Evolutionary conservation across 2,888 invertebrate genomes (phyloP), one percentile per base, ranked within the genome.

Genomic region (Adelognathus sp.): DNA sequence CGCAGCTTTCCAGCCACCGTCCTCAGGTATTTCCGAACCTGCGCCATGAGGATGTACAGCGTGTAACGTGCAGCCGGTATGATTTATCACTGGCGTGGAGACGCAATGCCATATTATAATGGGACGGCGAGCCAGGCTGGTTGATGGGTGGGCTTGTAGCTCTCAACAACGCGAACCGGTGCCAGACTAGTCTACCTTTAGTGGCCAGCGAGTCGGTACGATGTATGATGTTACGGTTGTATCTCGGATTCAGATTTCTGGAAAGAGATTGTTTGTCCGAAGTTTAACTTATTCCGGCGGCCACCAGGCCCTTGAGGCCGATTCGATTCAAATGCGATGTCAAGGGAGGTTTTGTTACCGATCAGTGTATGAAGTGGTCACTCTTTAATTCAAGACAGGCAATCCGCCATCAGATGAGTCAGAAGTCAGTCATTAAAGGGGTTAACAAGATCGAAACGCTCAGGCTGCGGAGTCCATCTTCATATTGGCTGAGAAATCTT

Each of bases 71-170:
- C 58, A 66, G 52, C 58, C 66, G 41, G 58, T 73, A 75, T 84
- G 82, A 86, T 86, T 85, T 85, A 85, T 83, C 50, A 74, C 79
- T 41, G 63, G 69, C 46, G 76, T 63, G 61, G 46, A 64, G 69
- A 41, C 50, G 44, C 66, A 74, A 18, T 67, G 54, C 60, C 75
- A 74, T 67, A 70, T 81, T 80, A 79, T 75, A 70, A 61, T 63
- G 24, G 67, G 27, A 44, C 58, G 56, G 29, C 21, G 64, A 71
- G 63, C 21, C 11, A 60, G 7, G 64, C 58, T 74, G 64, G 71
- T 80, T 80, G 79, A 82, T 79, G 76, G 46, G 24, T 7, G 4
- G 3, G 24, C 61, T 46, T 69, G 67, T 52, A 11, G 14, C 41
- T 46, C 52, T 67, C 39, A 24, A 33, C 52, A 9, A 72, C n/a